Conservation (phyloP, 2,797 vertebrate genomes). For the Pseudopleuronectes americanus region DNA sequence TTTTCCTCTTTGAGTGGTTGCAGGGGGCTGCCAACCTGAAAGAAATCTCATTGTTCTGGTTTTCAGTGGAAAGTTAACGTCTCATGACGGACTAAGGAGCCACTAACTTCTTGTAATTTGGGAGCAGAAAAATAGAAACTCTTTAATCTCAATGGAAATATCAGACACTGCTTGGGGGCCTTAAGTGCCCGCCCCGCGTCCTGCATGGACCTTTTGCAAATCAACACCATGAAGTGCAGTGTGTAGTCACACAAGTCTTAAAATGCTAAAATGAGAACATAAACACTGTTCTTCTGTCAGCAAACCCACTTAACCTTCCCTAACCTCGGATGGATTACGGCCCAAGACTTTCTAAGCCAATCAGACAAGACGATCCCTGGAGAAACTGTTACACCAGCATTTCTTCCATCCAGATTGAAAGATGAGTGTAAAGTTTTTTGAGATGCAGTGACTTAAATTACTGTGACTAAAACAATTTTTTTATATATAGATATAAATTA, state of each 20-base stretch:
- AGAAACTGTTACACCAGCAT: background rate
- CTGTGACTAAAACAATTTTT: background rate
- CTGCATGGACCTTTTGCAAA: conserved; percentile 39
- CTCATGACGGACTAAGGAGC: conserved; percentile 49
- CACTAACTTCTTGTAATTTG: conserved; percentile 55
- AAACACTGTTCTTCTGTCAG: conserved; percentile 61
- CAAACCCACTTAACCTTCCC: conserved; percentile 52
- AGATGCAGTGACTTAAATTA: background rate
- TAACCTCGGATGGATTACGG: conserved; percentile 52
- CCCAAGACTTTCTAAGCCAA: conserved; percentile 46
- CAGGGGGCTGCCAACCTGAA: conserved; percentile 29
- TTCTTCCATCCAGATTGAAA: background rate
- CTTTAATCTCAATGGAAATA: conserved; percentile 50
- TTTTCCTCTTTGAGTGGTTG: conserved; percentile 24
- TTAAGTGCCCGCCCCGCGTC: conserved; percentile 41
- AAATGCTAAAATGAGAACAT: conserved; percentile 64
- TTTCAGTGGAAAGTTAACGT: conserved; percentile 51
- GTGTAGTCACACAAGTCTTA: conserved; percentile 53
- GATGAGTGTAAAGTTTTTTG: background rate
- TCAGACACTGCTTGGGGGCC: conserved; percentile 40
- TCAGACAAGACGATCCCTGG: conserved; percentile 25
- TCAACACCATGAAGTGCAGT: conserved; percentile 49
- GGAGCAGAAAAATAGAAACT: conserved; percentile 54
- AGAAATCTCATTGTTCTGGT: conserved; percentile 47
- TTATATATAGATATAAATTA: background rate